Evolutionary conservation across 2,888 invertebrate species (phyloP), one percentile per base, ranked within the genome.

Genomic region (Luffia ferchaultella): DNA sequence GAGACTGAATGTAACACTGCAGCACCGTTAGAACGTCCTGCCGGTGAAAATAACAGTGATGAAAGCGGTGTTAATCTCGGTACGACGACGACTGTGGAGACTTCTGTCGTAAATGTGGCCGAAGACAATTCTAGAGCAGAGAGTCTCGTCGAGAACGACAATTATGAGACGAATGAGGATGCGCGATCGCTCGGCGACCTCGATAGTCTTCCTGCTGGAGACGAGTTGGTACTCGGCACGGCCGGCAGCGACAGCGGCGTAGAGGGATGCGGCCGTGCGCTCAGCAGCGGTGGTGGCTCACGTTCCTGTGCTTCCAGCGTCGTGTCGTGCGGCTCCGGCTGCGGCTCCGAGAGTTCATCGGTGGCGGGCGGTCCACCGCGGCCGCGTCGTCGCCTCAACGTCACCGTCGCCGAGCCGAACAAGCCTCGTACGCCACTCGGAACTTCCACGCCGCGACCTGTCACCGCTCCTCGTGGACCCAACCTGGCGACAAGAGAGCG

Each of bases 201-300:
- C 44, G 80, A 80, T 53, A 79, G 82, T 55, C 62, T 80, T 55
- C 80, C 78, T n/a, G 77, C 67, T 1, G 79, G 68, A 1, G 80
- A 83, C 51, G 82, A 82, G 54, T 58, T 79, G 16, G 74, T 57
- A 7, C 63, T 80, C 41, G 76, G 77, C 18, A 77, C 86, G 54
- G 91, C 92, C 54, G 93, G 93, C 52, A 93, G 92, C 67, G 93
- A 93, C 64, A 93, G 93, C 62, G 93, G 93, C 2, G 90, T 93
- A 16, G 93, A 93, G 63, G 90, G 92, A 46, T 85, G 85, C 47
- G 77, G 80, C 50, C 89, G 90, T 17, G 91, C 90, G 51, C 86
- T 89, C 42, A 90, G 90, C 62, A 90, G 90, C 60, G 86, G 86
- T 2, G 86, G 88, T 9, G 87, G 89, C 47, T 89, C 88, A 45